Base-by-base conservation (phyloP, 2,888 invertebrate species). In the Erpobdella octoculata region DNA sequence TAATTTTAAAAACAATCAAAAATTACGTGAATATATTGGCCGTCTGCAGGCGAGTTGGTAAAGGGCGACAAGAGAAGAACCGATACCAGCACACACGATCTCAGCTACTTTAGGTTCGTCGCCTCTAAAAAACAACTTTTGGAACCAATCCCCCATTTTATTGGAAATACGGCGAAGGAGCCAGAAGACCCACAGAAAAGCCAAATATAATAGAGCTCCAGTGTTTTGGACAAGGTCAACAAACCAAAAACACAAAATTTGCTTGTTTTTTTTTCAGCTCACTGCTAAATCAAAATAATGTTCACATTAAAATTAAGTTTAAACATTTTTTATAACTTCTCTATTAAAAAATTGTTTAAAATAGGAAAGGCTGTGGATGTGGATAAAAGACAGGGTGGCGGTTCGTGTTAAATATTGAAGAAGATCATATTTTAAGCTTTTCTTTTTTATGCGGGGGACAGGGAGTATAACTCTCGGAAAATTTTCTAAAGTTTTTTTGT, bases 21-120 rank as follows among this genome's bases (percentile, higher is more conserved):
- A 8, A 21, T 35, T 35, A 69, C 69, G 48, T 33, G 69, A 53
- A 31, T 28, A 35, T 33, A 69, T 2, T 15, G 69, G 69, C 21
- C 48, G 46, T 33, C 35, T 48, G 8, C 1, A 0, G 21, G 36
- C 5, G 6, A 69, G n/a, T n/a, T 69, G 48, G 2, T 4, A 3
- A 53, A 58, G 25, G 53, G 21, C 58, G 5, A 69, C 69, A 21
- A 35, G 1, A 69, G 53, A 12, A 4, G 35, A 1, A 3, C 58
- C 69, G 0, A 48, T 9, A 8, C 31, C 15, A 2, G 69, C 58
- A 2, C 31, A 58, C 31, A 58, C 0, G 36, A 69, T 3, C 21
- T 69, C 62, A n/a, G 21, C 62, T 6, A n/a, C 6, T 31, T 62
- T 62, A n/a, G 35, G 4, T 5, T 33, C 15, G 1, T 62, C 28